Evolutionary conservation across 2,888 invertebrate species (phyloP), one percentile per base, ranked within the genome.

Genomic region (Limnephilus auricula): DNA sequence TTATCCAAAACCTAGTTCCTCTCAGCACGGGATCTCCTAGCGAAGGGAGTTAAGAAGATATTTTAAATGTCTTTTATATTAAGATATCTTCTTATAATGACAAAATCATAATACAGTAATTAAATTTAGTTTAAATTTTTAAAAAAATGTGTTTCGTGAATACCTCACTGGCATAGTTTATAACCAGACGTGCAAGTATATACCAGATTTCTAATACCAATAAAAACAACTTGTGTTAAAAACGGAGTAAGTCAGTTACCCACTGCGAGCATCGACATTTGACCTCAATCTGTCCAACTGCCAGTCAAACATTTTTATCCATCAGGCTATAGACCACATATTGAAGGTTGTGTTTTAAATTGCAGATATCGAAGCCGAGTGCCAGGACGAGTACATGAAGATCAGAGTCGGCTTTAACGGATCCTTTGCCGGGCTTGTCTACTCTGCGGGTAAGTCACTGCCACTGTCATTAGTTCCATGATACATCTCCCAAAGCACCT

Each of bases 301-400:
- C 65, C 65, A 65, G 9, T 65, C 65, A 65, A 65, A 6, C 9
- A 2, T 65, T 65, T 50, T 65, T 65, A n/a, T n/a, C n/a, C n/a
- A 65, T n/a, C 25, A 25, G 25, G 25, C 65, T 9, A 9, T 25
- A 1, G 65, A 9, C 25, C 25, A 9, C 9, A 0, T 65, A 65
- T 65, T n/a, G 25, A 65, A 65, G 6, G 4, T 25, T n/a, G 25
- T 65, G 25, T 65, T 65, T n/a, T n/a, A n/a, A 65, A n/a, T 95
- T 95, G 83, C 96, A 99, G 99, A 99, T 95, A 98, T 99, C 94
- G 98, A 99, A 95, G 99, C 99, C 0, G 99, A 99, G 95, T 99
- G 99, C 94, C 99, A 99, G 95, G 99, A 99, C 94, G 99, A 99
- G 95, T 98, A 98, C 94, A 99, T 99, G 99, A 99, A 99, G 95